Base-by-base conservation (phyloP, 2,888 invertebrate genomes). In the Platycnemis pennipes region DNA sequence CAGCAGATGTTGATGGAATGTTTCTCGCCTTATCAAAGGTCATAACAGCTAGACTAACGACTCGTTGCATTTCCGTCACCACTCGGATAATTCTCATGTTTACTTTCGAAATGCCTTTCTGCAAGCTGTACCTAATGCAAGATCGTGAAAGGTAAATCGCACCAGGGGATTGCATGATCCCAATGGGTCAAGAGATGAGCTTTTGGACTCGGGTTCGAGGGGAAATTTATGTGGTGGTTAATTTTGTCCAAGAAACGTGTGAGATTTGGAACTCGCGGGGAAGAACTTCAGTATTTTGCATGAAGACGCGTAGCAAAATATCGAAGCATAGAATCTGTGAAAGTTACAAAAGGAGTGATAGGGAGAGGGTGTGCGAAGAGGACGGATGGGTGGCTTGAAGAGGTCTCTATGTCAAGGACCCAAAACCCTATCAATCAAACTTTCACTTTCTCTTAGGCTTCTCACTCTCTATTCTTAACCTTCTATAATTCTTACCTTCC, bases 351-450 rank as follows among this genome's bases (percentile, higher is more conserved):
- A 19, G 49, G 49, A n/a, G 49, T 19, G 49, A 19, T 49, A 19
- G 77, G 13, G 31, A 8, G 63, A 3, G 63, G 63, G n/a, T 26
- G 3, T 1, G 63, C 7, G 77, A 77, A 37, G 77, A 37, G 31
- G 77, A 77, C 77, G 37, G n/a, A 77, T 77, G 77, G 77, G 77
- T 37, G 77, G 13, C 77, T 77, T 16, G 77, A 77, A 13, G 77
- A 77, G 77, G 77, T 77, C 77, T 77, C 77, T 77, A 77, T 77
- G 77, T 77, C 77, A 77, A 77, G 77, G 77, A 77, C 77, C 77
- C 16, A 31, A 37, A 77, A 37, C 77, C 37, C 77, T 77, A 77
- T 77, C 77, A 77, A 77, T 77, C 77, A 77, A 77, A 77, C 77
- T 77, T 37, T 77, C 77, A 77, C 77, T 77, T 77, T 37, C 77